Conservation (phyloP, 2,888 invertebrate genomes). For the Galerucella nymphaeae region DNA sequence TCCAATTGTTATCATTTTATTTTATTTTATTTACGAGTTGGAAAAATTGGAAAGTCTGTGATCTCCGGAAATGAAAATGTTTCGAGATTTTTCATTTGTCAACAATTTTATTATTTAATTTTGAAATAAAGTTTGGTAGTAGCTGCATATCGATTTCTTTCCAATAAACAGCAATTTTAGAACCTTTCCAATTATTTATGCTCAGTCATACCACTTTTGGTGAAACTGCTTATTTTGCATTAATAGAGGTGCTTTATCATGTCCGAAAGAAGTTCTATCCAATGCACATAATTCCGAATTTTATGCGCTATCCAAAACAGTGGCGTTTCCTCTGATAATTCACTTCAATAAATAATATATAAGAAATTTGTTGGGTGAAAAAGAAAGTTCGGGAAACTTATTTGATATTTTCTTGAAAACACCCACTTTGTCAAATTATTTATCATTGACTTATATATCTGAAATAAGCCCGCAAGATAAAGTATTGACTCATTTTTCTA, state of each 20-base stretch:
- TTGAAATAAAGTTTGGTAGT: no score
- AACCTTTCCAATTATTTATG: not conserved
- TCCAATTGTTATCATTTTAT: not conserved
- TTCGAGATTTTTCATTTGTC: no score
- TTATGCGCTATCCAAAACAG: conserved; percentile 8
- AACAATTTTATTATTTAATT: no score
- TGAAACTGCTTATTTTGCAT: conserved; percentile 24
- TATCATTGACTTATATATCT: no score
- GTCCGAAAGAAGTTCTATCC: conserved; percentile 18
- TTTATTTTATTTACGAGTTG: not conserved
- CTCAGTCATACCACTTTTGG: not conserved
- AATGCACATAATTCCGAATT: not conserved
- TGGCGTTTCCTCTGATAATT: not conserved
- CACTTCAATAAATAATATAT: not conserved
- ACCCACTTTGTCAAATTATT: no score
- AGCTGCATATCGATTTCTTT: no score
- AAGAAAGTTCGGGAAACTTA: no score
- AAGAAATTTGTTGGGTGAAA: no score
- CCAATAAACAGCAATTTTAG: no score
- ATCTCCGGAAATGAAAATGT: not conserved
- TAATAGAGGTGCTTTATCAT: conserved; percentile 25
- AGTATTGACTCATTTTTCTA: no score
- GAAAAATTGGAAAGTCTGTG: not conserved
- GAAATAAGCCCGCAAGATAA: no score
- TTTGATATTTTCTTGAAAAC: no score